Percentiles rank a stretch among this genome's conserved stretches.
phyloP scores from a whole-genome alignment of 1,140 invertebrate genomes.

The Zaprionus davidi region DNA sequence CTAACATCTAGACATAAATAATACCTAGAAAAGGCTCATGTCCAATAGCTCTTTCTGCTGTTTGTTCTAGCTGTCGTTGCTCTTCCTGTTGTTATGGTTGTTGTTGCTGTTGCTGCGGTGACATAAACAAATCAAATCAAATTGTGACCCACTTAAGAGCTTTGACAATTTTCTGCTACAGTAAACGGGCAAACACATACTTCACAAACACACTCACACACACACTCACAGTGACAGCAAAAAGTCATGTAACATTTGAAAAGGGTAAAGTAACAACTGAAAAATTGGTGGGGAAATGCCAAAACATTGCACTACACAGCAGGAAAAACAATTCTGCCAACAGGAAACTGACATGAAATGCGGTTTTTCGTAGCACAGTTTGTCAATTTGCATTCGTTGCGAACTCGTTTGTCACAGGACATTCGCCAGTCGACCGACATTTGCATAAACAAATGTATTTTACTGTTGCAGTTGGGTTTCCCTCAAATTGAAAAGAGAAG shows the following conservation, averaged over 20 bases:
- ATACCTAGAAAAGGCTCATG: slow-evolving; percentile 17
- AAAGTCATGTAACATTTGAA: slow-evolving; percentile 37
- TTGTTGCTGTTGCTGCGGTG: slow-evolving; percentile 44
- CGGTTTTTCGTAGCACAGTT: slow-evolving; percentile 33
- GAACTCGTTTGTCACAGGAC: slow-evolving; percentile 35
- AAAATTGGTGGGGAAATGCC: slow-evolving; percentile 9
- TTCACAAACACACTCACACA: slow-evolving; percentile 19
- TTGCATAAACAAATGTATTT: slow-evolving; percentile 49
- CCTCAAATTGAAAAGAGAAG: background rate
- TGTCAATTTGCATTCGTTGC: slow-evolving; percentile 37
- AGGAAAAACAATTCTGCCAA: slow-evolving; percentile 3
- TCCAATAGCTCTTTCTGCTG: slow-evolving; percentile 19
- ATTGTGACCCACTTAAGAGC: slow-evolving; percentile 69
- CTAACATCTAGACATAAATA: slow-evolving; percentile 26
- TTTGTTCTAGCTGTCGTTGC: slow-evolving; percentile 28
- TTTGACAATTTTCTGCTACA: slow-evolving; percentile 48
- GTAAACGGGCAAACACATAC: slow-evolving; percentile 7
- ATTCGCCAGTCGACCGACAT: slow-evolving; percentile 40
- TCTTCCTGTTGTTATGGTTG: slow-evolving; percentile 31
- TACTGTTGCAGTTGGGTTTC: background rate
- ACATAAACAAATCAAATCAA: slow-evolving; percentile 76
- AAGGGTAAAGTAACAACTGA: slow-evolving; percentile 8
- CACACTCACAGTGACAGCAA: slow-evolving; percentile 36
- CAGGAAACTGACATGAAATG: slow-evolving; percentile 41
- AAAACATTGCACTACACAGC: slow-evolving; percentile 8